Evolutionary conservation across 2,797 vertebrate genomes (phyloP), one percentile per base, ranked within the genome.

Genomic region (Rachycentron canadum): DNA sequence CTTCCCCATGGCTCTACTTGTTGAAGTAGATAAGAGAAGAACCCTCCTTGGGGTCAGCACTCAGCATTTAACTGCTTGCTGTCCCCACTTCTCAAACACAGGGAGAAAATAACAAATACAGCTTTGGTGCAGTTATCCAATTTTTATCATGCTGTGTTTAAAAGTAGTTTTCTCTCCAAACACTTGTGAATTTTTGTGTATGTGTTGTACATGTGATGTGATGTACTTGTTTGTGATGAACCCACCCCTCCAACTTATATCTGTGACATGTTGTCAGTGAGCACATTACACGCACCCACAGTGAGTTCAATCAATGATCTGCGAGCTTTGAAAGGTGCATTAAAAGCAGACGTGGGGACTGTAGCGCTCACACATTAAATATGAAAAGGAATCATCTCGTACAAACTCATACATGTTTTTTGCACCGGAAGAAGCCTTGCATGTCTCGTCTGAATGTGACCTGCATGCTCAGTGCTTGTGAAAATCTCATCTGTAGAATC

Each of bases 291-390:
- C 57, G 41, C 38, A 52, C 62, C 47, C 28, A 45, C 25, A 49
- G 9, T 55, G 23, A 60, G 57, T 76, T 78, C 43, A 64, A 2
- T 56, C 17, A 38, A 45, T 40, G 45, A 60, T 57, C 28, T 40
- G 41, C n/a, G 40, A 67, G 50, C 34, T 75, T 45, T 80, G 56
- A 76, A 67, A 49, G 40, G 30, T 63, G 58, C 66, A 76, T 80
- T 64, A 16, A 71, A 70, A 52, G 14, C 43, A 49, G 23, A 49
- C 40, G 57, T 47, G 17, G 49, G 65, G 70, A 57, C 52, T 66
- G 30, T 11, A 40, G 41, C 49, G 63, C 43, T 61, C 62, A 28
- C 30, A 32, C 53, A 28, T 74, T 25, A 70, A 80, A 66, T 40
- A 69, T 56, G 2, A 63, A 70, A 74, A 70, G 7, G n/a, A 58